Evolutionary conservation across 2,888 invertebrate genomes (phyloP).

Genomic region (Colostygia pectinataria): DNA sequence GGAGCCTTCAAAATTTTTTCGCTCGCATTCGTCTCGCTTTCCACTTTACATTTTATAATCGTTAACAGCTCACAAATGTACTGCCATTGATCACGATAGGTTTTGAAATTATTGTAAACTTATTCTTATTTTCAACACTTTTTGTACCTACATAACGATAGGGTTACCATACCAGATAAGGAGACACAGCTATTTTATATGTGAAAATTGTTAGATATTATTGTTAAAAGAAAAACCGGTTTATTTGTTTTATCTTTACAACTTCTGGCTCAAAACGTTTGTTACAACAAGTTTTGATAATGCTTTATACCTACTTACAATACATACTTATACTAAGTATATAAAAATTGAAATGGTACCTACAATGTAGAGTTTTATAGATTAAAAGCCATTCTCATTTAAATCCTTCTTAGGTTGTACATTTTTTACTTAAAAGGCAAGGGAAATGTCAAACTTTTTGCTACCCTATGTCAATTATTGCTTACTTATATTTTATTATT

Average conservation of each 20-base stretch:
- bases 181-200: constrained; percentile 4
- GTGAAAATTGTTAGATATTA: constrained; percentile 6
- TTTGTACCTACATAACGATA: not conserved
- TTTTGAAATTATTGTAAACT: constrained; percentile 25
- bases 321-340: too few species aligned
- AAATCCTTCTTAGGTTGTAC: too few species aligned
- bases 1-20: constrained; percentile 39
- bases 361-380: too few species aligned
- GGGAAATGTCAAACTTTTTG: too few species aligned
- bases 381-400: too few species aligned
- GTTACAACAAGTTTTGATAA: too few species aligned
- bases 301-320: too few species aligned
- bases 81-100: constrained; percentile 35
- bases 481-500: too few species aligned
- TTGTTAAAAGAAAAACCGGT: constrained; percentile 15
- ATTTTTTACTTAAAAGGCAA: too few species aligned
- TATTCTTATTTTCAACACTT: constrained; percentile 2
- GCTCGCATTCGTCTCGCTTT: constrained; percentile 47
- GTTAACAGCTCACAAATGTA: constrained; percentile 27
- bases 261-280: constrained; percentile 3
- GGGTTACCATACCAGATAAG: not conserved
- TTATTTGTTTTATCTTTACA: constrained; percentile 3
- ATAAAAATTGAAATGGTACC: too few species aligned
- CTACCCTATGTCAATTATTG: too few species aligned
- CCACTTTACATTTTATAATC: constrained; percentile 35